Evolutionary conservation across 2,888 invertebrate species (phyloP).

Genomic region (Selenia dentaria): DNA sequence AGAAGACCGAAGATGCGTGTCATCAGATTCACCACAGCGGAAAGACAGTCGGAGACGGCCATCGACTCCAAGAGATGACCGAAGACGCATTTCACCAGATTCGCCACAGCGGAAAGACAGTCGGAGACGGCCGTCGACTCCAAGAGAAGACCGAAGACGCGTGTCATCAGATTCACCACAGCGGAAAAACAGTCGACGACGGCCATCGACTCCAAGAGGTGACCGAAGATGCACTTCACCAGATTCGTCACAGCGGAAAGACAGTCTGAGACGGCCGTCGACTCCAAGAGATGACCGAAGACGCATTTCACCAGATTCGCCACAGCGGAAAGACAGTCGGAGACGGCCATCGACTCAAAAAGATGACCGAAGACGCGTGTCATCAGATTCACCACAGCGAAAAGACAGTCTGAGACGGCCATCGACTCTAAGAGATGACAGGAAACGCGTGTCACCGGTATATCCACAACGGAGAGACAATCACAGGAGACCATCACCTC

Average conservation of each 20-base stretch:
- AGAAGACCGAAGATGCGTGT: background rate
- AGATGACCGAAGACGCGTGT: background rate
- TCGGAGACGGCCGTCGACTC: background rate
- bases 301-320: conserved; percentile 3
- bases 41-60: background rate
- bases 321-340: background rate
- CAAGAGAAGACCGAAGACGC: background rate
- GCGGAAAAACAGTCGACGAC: conserved; percentile 5
- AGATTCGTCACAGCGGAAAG: background rate
- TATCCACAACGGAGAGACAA: no score
- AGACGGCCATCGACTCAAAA: conserved; percentile 1
- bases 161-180: conserved; percentile 5
- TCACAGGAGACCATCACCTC: background rate
- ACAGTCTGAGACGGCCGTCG: background rate
- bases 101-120: conserved; percentile 6
- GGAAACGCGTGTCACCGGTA: no score
- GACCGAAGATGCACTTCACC: background rate
- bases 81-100: background rate
- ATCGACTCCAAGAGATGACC: background rate
- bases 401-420: background rate
- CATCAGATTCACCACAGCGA: background rate
- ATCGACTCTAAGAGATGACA: background rate
- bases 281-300: background rate
- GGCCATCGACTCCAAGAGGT: background rate
- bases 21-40: conserved; percentile 3